Conservation (phyloP, 2,888 invertebrate species). For the Melinaea marsaeus region DNA sequence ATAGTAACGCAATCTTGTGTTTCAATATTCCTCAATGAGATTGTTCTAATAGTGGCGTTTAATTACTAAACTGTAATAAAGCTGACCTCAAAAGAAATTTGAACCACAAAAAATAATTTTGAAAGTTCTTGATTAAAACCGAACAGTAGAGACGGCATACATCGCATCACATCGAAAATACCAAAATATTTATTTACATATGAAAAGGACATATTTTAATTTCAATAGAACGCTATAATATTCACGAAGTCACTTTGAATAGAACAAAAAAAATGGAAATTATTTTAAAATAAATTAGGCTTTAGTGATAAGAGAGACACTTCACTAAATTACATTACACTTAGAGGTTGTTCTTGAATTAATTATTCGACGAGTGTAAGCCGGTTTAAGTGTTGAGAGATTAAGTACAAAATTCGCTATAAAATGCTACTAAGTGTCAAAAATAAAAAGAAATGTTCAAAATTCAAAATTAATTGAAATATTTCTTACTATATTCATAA, state of each 20-base stretch:
- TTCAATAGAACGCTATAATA: neutral
- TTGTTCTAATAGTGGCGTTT: slow-evolving; percentile 15
- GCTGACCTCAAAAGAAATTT: too few relatives aligned
- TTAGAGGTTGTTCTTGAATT: slow-evolving; percentile 6
- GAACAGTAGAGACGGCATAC: too few relatives aligned
- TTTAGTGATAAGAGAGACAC: slow-evolving; percentile 23
- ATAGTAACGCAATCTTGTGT: too few relatives aligned
- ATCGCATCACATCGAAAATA: too few relatives aligned
- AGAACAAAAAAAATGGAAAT: slow-evolving; percentile 13
- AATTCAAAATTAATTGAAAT: too few relatives aligned
- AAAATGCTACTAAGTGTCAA: neutral
- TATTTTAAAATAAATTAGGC: slow-evolving; percentile 22
- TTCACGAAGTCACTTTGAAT: neutral
- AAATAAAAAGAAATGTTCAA: neutral
- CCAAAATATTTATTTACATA: too few relatives aligned
- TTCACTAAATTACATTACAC: slow-evolving; percentile 22
- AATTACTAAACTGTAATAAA: neutral
- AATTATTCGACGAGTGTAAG: slow-evolving; percentile 2
- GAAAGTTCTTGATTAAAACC: too few relatives aligned
- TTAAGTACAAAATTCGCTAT: neutral
- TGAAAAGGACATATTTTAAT: neutral
- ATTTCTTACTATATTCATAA: too few relatives aligned
- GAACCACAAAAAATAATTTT: neutral
- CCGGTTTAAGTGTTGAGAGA: neutral
- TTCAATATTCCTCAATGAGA: slow-evolving; percentile 15